Conservation (phyloP, 2,113 vertebrate genomes). For the Colistium nudipinnis region DNA sequence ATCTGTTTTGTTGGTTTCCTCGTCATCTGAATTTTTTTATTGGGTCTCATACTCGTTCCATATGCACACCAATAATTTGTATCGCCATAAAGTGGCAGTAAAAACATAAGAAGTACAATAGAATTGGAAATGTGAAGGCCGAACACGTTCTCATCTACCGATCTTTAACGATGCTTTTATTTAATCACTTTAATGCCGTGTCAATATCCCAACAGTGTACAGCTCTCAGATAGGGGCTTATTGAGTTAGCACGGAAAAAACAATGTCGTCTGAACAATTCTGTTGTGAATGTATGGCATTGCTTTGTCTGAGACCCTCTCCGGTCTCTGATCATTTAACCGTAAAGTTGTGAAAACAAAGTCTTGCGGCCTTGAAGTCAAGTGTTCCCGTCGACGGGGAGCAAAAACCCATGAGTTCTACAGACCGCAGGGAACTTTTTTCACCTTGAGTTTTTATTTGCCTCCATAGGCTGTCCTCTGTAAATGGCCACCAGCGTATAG, state of each 20-base stretch:
- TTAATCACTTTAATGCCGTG: not conserved
- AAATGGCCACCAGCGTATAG: conserved; percentile 19
- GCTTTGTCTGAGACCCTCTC: not conserved
- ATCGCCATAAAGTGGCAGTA: not conserved
- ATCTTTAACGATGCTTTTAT: too few relatives aligned
- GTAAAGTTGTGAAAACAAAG: conserved; percentile 41
- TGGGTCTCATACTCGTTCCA: too few relatives aligned
- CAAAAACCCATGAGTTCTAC: not conserved
- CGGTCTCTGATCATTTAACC: conserved; percentile 3
- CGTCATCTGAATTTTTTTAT: not conserved
- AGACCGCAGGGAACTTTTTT: not conserved
- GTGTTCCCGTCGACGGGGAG: conserved; percentile 4
- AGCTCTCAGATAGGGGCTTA: not conserved
- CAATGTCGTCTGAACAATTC: not conserved
- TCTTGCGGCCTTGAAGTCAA: conserved; percentile 25
- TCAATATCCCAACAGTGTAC: not conserved
- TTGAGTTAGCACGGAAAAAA: not conserved
- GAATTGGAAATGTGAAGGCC: too few relatives aligned
- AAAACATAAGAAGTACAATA: not conserved
- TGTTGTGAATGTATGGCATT: not conserved
- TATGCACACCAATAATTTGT: too few relatives aligned
- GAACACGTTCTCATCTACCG: too few relatives aligned
- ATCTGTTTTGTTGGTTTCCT: not conserved
- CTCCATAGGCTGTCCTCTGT: not conserved
- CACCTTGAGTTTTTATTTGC: not conserved